Conservation (phyloP, 1,140 invertebrate species). For the Hydropsyche tenuis region DNA sequence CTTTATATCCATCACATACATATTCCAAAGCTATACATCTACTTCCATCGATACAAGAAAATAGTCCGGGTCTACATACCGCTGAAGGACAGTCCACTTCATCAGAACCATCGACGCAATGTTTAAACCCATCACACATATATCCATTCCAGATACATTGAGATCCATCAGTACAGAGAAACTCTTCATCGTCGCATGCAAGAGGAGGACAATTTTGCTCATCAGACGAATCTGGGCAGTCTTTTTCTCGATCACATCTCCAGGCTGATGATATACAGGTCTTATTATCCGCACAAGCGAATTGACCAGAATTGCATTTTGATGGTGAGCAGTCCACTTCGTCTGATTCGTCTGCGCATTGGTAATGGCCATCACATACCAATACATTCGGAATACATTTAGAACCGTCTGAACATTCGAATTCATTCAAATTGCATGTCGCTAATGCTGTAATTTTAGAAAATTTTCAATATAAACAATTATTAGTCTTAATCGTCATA, state of each 20-base stretch:
- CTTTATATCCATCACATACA: background rate
- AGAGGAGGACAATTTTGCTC: background rate
- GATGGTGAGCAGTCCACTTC: background rate
- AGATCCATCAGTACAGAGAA: slow-evolving; percentile 5
- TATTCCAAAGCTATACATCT: too few species aligned
- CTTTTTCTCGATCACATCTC: background rate
- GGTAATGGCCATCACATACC: background rate
- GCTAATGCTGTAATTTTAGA: too few species aligned
- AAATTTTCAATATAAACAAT: too few species aligned
- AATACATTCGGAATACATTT: background rate
- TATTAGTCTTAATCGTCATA: too few species aligned
- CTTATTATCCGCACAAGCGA: background rate
- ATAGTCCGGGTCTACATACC: too few species aligned
- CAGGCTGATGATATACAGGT: background rate
- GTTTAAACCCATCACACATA: background rate
- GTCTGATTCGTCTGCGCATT: background rate
- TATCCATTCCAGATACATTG: slow-evolving; percentile 47
- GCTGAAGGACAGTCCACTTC: too few species aligned
- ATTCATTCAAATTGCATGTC: background rate
- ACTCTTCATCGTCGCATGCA: background rate
- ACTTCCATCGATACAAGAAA: too few species aligned
- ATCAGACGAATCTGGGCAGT: background rate
- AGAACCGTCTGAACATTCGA: background rate
- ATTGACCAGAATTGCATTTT: background rate
- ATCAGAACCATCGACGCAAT: too few species aligned